phyloP scores from a whole-genome alignment of 2,797 vertebrate genomes.

The Arrhamphus sclerolepis region DNA sequence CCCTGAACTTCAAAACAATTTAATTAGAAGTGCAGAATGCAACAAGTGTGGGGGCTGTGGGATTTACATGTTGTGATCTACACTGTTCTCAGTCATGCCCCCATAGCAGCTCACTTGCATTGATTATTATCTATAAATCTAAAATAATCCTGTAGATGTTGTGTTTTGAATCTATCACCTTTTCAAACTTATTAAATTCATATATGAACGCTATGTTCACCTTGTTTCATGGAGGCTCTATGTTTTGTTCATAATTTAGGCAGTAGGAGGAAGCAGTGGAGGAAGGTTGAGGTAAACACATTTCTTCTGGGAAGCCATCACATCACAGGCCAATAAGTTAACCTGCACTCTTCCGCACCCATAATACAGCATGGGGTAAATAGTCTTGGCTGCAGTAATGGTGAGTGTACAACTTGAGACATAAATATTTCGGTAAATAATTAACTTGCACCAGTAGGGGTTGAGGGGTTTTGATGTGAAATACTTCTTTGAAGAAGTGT shows the following conservation, averaged over 20 bases:
- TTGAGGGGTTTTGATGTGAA: too few relatives aligned
- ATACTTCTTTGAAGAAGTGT: constrained; percentile 4
- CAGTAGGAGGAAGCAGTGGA: constrained; percentile 15
- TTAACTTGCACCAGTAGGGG: too few relatives aligned
- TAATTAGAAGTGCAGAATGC: constrained; percentile 67
- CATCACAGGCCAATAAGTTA: constrained; percentile 27
- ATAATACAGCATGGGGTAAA: constrained; percentile 14
- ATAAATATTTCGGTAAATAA: constrained; percentile 54
- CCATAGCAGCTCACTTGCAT: constrained; percentile 13
- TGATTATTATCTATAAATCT: constrained; percentile 15
- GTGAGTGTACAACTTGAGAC: constrained; percentile 13
- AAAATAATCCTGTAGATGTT: constrained; percentile 8
- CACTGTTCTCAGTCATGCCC: constrained; percentile 3
- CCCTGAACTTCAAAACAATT: constrained; percentile 67
- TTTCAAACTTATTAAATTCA: neutral
- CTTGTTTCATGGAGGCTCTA: neutral
- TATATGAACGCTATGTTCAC: neutral
- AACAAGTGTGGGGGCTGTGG: constrained; percentile 50
- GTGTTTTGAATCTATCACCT: neutral
- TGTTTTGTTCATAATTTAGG: neutral
- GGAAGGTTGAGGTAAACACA: constrained; percentile 18
- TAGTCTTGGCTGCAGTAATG: constrained; percentile 23
- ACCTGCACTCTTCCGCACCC: constrained; percentile 17
- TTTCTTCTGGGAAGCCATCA: constrained; percentile 7
- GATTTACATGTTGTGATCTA: constrained; percentile 41